Base-by-base conservation (phyloP, 2,797 vertebrate genomes). In the Garrulus glandarius region DNA sequence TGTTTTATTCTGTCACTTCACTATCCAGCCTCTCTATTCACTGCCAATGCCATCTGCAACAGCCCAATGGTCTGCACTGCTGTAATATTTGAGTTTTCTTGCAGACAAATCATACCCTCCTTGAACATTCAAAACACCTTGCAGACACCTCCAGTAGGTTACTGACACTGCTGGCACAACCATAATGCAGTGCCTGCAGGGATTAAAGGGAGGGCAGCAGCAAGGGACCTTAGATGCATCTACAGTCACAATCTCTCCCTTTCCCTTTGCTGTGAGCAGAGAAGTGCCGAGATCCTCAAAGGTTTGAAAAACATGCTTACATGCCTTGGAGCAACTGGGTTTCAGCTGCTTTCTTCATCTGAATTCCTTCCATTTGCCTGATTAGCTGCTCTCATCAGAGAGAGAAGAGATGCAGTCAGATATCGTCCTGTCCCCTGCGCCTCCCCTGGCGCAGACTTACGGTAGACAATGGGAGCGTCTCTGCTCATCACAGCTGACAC, bases 401-500 rank as follows among this genome's bases (percentile, higher is more conserved):
- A 44, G 46, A 47, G 70, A 77, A 75, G 65, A 76, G 86, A 81
- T 44, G 61, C 57, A 91, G 49, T 50, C 43, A 75, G 83, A 22
- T 53, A 53, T 17, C 8, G 47, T 67, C 56, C 47, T 10, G 55
- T 34, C 87, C 64, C 27, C 56, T 71, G 64, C 7, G 3, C 53
- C 49, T 74, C 89, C 89, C 71, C 60, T 47, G 88, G 74, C 39
- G 0, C 47, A 82, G 91, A 47, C 30, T 68, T 30, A 24, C 0
- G 2, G 56, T 2, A 68, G 70, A 70, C 41, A 83, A 29, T 46
- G 77, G 56, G 32, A 76, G 34, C 0, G 0, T 30, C 34, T 93
- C 91, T 91, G 78, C 79, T 89, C 71, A 23, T 74, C 94, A 64
- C 81, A 92, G 84, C 67, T 72, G 84, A 41, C 56, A 87, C 23